Percentiles rank a stretch among this genome's conserved stretches.
These are phyloP conservation scores for Polydrusus pterygomalis DNA, from an alignment of 2,888 invertebrate species.

Conservation along the genomic window DNA sequence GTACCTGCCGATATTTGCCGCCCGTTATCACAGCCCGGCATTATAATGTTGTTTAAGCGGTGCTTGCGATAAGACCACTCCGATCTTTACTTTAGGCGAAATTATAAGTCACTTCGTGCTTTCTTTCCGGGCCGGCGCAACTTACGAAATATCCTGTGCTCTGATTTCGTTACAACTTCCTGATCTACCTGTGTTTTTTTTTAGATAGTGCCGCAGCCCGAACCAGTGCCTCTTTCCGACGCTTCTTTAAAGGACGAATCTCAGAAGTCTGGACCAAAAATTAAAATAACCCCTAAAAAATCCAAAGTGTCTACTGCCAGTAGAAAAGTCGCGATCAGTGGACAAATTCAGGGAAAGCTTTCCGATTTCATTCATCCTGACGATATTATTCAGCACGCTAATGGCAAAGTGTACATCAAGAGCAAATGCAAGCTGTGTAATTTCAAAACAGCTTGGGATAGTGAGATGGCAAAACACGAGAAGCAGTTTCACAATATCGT, in stretches of 20 bases:
- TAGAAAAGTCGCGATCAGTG: conserved; percentile 53
- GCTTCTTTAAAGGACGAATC: conserved; percentile 54
- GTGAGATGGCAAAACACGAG: conserved; percentile 76
- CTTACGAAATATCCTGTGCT: conserved; percentile 35
- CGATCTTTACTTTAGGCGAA: conserved; percentile 65
- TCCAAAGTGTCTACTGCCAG: conserved; percentile 54
- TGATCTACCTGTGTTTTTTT: conserved; percentile 50
- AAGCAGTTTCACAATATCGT: conserved; percentile 71
- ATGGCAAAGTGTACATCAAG: conserved; percentile 71
- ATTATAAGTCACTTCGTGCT: conserved; percentile 56
- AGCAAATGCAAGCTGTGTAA: conserved; percentile 75
- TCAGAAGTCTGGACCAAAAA: conserved; percentile 44
- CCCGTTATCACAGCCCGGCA: conserved; percentile 44
- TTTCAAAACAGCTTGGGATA: conserved; percentile 76
- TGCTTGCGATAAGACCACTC: conserved; percentile 57
- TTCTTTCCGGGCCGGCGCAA: conserved; percentile 43
- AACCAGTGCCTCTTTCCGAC: conserved; percentile 55
- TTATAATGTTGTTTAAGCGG: conserved; percentile 51
- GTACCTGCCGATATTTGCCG: conserved; percentile 58
- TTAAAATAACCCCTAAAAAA: conserved; percentile 57
- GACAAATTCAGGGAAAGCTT: conserved; percentile 37
- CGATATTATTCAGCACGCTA: conserved; percentile 71
- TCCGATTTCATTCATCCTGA: conserved; percentile 73
- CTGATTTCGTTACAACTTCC: conserved; percentile 32
- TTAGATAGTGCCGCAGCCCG: conserved; percentile 66